phyloP scores from a whole-genome alignment of 2,797 vertebrate species.

The Dendrocincla fuliginosa region DNA sequence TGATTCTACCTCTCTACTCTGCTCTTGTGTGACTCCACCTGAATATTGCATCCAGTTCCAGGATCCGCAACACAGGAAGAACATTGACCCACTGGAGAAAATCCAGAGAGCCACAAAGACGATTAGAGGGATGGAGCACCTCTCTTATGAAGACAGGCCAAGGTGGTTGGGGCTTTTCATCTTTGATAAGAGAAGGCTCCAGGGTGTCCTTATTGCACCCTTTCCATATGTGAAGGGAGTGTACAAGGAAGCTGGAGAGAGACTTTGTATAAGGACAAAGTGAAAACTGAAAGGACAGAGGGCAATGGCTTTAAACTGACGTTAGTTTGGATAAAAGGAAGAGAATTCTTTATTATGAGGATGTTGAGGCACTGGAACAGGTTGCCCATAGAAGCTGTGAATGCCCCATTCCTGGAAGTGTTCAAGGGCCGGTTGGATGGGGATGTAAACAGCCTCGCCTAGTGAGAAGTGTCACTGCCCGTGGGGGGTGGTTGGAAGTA shows the following conservation, averaged over 20 bases:
- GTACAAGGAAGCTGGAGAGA: neutral
- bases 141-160: neutral
- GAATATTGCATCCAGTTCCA: neutral
- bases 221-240: neutral
- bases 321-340: neutral
- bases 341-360: neutral
- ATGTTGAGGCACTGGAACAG: neutral
- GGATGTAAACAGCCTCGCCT: neutral
- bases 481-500: neutral
- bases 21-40: neutral
- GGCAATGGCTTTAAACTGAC: neutral
- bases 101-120: accelerated
- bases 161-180: neutral
- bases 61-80: neutral
- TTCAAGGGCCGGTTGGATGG: neutral
- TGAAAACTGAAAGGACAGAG: neutral
- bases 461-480: neutral
- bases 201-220: neutral
- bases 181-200: neutral
- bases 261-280: neutral
- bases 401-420: neutral
- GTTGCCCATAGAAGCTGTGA: neutral
- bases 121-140: neutral
- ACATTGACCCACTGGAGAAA: accelerated
- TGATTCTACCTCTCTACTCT: neutral